phyloP scores from a whole-genome alignment of 2,113 vertebrate genomes.

The Coracopsis vasa region DNA sequence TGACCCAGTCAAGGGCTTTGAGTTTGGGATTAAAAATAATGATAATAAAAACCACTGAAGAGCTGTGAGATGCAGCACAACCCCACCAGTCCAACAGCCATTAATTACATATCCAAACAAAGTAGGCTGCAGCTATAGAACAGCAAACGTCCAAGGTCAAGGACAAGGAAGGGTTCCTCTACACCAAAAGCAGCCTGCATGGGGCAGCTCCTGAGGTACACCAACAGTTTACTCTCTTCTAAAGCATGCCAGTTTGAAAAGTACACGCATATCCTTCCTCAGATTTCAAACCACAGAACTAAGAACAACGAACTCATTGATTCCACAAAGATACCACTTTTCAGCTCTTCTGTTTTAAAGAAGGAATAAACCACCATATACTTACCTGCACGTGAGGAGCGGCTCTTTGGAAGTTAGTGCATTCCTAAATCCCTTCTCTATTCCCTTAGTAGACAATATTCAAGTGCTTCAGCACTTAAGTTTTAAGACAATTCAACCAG shows the following conservation, averaged over 20 bases:
- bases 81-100: background rate
- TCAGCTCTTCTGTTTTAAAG: background rate
- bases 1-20: background rate
- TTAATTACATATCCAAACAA: background rate
- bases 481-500: background rate
- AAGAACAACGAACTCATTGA: background rate
- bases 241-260: accelerated
- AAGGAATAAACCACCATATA: background rate
- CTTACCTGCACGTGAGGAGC: accelerated
- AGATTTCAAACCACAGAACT: background rate
- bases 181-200: background rate
- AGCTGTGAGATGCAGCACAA: background rate
- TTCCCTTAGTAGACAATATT: background rate
- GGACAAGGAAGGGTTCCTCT: background rate
- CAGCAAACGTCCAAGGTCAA: background rate
- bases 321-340: background rate
- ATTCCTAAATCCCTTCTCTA: background rate
- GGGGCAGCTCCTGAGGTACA: background rate
- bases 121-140: background rate
- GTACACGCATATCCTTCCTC: background rate
- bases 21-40: background rate
- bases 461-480: background rate
- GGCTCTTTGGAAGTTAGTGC: background rate
- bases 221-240: background rate
- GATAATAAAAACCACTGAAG: background rate